These are phyloP conservation scores for Pelagia noctiluca DNA, from an alignment of 30 jellyfish, hydroid and myxozoan species.

Conservation along the genomic window DNA sequence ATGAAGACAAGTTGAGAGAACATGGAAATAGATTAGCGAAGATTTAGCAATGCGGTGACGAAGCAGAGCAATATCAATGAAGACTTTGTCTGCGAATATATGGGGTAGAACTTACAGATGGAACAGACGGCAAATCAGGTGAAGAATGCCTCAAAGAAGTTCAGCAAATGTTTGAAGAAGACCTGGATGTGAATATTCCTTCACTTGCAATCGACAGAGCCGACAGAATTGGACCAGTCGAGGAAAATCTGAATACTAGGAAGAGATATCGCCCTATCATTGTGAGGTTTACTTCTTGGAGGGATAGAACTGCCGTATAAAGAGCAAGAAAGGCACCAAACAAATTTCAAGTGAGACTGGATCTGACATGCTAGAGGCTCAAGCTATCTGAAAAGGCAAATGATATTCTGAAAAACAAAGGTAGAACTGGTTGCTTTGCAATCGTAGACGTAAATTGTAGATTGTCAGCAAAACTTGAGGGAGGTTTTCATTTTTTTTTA, in stretches of 20 bases:
- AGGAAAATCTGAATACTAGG: neutral
- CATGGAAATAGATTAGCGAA: too few relatives aligned
- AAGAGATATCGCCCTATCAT: constrained; percentile 18
- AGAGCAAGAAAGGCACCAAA: constrained; percentile 6
- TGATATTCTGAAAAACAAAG: too few relatives aligned
- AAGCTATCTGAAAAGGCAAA: too few relatives aligned
- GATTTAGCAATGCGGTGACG: too few relatives aligned
- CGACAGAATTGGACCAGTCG: constrained; percentile 14
- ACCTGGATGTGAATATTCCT: constrained; percentile 10
- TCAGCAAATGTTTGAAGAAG: neutral
- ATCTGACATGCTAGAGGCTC: too few relatives aligned
- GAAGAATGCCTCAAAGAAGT: too few relatives aligned
- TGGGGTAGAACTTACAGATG: too few relatives aligned
- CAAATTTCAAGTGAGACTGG: constrained; percentile 6
- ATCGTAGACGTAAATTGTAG: neutral
- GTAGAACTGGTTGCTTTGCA: too few relatives aligned
- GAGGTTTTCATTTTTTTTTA: constrained; percentile 7
- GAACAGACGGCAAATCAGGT: too few relatives aligned
- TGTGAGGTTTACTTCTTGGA: constrained; percentile 10
- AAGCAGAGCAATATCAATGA: too few relatives aligned
- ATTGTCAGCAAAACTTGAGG: constrained; percentile 17
- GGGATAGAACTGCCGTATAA: constrained; percentile 22
- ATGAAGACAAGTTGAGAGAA: too few relatives aligned
- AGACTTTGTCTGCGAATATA: too few relatives aligned
- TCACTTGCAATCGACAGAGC: constrained; percentile 21